Evolutionary conservation across 2,888 invertebrate species (phyloP), one percentile per base, ranked within the genome.

Genomic region (Clistopyga incitator): DNA sequence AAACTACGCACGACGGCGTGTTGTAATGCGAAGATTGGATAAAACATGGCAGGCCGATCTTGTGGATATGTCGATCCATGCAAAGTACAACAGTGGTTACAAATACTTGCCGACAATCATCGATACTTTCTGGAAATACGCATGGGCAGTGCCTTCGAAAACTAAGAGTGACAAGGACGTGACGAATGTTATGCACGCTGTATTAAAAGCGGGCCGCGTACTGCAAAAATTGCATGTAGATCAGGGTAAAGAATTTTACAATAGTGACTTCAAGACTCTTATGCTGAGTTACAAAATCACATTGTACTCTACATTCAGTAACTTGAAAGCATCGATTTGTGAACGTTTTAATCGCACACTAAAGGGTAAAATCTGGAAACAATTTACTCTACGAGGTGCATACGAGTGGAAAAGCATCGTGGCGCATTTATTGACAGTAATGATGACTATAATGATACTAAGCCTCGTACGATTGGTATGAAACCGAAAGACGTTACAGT

Each of bases 11-110:
- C 87, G 92, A 23, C 86, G 92, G 59, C 77, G 84, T 67, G 91
- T 91, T 42, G 87, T 91, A 20, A 87, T 91, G 61, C 90, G 90
- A 84, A 92, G 89, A 67, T 87, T 93, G 18, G 90, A 93, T 87
- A 92, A 93, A 84, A 87, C 92, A 20, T 93, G 91, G 93, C 93
- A 93, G 89, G 91, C 91, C n/a, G 93, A 94, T 89, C 87, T 93
- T 6, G 92, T 90, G 18, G 90, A 91, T 80, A 89, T 93, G 90
- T 81, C 80, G 38, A 74, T 84, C 29, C 91, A 90, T 89, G 68
- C 90, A 13, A 82, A 78, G 52, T 81, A 88, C 29, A 93, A 93
- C 84, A 89, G 88, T 20, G 89, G 88, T 8, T 89, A 87, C 82
- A 89, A 90, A 77, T 92, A 89, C 79, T 84, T 93, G 54, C 82